Evolutionary conservation across 2,113 vertebrate species (phyloP).

Genomic region (Bagarius yarrelli): DNA sequence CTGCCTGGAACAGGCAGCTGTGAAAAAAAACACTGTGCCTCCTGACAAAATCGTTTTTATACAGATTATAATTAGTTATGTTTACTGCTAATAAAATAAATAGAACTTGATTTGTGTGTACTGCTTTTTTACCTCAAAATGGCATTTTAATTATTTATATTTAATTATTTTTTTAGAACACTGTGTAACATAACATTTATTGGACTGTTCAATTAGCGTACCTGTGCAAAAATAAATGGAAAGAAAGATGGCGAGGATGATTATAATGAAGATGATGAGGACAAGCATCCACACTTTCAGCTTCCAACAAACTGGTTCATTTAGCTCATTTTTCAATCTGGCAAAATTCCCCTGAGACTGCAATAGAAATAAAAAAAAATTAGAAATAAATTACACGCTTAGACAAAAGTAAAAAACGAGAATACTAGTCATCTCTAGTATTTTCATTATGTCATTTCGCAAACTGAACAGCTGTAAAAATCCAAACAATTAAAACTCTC

Average conservation of each 20-base stretch:
- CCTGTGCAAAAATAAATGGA: conserved; percentile 56
- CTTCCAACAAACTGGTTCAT: conserved; percentile 29
- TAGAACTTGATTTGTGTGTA: neutral
- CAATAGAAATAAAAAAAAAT: conserved; percentile 8
- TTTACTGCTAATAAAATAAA: neutral
- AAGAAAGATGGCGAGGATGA: conserved; percentile 43
- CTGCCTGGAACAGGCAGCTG: neutral
- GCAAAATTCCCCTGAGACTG: neutral
- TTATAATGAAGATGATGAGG: conserved; percentile 18
- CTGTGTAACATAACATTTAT: neutral
- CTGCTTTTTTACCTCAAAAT: neutral
- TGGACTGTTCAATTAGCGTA: conserved; percentile 37
- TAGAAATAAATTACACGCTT: neutral
- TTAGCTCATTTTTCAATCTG: conserved; percentile 44
- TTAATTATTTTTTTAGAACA: neutral
- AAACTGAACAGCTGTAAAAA: too few species aligned
- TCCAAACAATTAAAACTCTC: neutral
- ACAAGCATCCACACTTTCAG: conserved; percentile 62
- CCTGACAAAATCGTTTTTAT: neutral
- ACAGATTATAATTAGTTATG: neutral
- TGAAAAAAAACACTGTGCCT: neutral
- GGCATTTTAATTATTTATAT: neutral
- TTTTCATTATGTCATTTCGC: neutral
- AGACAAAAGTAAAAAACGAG: neutral
- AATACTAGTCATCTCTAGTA: neutral